These are phyloP conservation scores for Metellina segmentata DNA, from an alignment of 2,888 invertebrate genomes.

Conservation along the genomic window DNA sequence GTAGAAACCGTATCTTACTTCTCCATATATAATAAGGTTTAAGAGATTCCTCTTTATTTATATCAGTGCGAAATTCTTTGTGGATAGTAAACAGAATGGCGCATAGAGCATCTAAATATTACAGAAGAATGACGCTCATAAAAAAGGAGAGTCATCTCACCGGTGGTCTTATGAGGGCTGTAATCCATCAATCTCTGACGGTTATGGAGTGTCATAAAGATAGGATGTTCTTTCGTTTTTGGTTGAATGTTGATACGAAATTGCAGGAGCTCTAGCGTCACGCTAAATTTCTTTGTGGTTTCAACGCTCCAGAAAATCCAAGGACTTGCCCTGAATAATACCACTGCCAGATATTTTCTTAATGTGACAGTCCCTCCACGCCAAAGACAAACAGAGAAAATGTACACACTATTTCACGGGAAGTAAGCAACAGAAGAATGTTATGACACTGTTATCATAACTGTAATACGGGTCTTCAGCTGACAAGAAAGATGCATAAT, in stretches of 20 bases:
- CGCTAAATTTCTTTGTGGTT: neutral
- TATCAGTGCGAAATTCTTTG: too few species aligned
- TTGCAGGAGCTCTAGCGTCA: neutral
- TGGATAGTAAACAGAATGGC: neutral
- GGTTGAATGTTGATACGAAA: neutral
- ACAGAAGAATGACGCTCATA: neutral
- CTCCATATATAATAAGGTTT: too few species aligned
- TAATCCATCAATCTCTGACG: neutral
- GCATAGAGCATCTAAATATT: neutral
- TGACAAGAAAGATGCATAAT: too few species aligned
- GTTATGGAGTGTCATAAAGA: constrained; percentile 34
- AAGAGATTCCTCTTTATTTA: too few species aligned
- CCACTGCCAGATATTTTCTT: neutral
- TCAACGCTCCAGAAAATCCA: neutral
- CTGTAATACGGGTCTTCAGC: too few species aligned
- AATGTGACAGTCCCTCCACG: too few species aligned
- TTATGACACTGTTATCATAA: too few species aligned
- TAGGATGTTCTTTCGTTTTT: constrained; percentile 20
- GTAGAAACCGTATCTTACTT: too few species aligned
- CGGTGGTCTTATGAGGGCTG: neutral
- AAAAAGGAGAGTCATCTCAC: neutral
- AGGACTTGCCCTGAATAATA: neutral
- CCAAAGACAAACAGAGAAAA: too few species aligned
- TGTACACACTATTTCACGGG: too few species aligned
- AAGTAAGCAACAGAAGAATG: too few species aligned